A percentile compares a stretch with the other conserved stretches of the same genome.
phyloP scores from a whole-genome alignment of 1,140 invertebrate genomes.

The Ylistrum balloti region DNA sequence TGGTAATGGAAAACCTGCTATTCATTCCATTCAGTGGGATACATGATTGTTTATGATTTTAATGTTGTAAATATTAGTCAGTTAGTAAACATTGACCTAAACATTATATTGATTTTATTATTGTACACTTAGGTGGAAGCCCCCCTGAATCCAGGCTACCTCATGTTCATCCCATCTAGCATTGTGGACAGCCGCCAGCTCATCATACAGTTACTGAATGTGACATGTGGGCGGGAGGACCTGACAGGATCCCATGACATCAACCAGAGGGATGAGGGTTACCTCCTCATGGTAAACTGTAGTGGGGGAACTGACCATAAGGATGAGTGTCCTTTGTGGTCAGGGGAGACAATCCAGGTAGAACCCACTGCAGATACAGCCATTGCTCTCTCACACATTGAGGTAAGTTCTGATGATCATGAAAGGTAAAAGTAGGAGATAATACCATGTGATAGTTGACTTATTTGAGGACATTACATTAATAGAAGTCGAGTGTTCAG shows the following conservation, averaged over 20 bases:
- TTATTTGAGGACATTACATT: no score
- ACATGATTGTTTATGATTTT: no score
- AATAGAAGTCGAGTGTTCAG: no score
- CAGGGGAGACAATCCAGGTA: conserved; percentile 78
- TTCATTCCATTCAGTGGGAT: no score
- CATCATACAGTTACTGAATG: conserved; percentile 80
- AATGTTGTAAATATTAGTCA: no score
- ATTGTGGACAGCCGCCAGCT: conserved; percentile 74
- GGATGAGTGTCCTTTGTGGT: conserved; percentile 77
- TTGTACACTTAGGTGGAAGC: conserved; percentile 77
- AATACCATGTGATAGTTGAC: no score
- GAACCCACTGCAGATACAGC: conserved; percentile 83
- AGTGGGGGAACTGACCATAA: conserved; percentile 66
- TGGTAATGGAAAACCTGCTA: no score
- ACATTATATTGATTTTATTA: no score
- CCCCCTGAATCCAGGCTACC: conserved; percentile 79
- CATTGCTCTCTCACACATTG: conserved; percentile 83
- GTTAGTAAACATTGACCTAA: no score
- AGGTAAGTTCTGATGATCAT: conserved; percentile 67
- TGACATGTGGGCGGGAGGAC: conserved; percentile 81
- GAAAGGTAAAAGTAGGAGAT: no score
- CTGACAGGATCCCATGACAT: conserved; percentile 64
- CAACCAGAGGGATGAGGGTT: conserved; percentile 77
- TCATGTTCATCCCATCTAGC: conserved; percentile 83
- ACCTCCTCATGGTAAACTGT: conserved; percentile 81